Percentiles rank a stretch among this genome's conserved stretches.
Conservation (phyloP, 2,888 invertebrate species). For the Acronicta aceris region DNA sequence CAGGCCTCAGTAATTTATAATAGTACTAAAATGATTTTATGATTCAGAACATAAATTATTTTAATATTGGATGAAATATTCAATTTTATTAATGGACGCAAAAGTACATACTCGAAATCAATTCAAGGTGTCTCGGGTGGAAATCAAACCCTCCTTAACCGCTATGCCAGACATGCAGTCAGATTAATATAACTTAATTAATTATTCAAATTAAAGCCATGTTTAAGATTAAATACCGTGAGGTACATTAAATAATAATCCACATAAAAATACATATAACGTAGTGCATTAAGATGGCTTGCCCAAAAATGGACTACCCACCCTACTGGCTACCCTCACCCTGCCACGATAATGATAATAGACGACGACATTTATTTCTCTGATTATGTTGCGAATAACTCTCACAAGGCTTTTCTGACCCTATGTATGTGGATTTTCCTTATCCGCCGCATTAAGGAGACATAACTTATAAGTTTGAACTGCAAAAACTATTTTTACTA, state of each 20-base stretch:
- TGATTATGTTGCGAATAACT: slow-evolving; percentile 48
- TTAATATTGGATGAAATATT: too few relatives aligned
- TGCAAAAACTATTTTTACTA: background rate
- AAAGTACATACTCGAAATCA: too few relatives aligned
- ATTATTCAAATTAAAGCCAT: too few relatives aligned
- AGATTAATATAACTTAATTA: too few relatives aligned
- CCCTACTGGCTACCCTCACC: slow-evolving; percentile 25
- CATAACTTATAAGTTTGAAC: slow-evolving; percentile 1
- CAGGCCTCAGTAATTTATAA: background rate
- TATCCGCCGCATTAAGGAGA: slow-evolving; percentile 23
- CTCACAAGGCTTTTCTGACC: slow-evolving; percentile 21
- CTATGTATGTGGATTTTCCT: slow-evolving; percentile 38
- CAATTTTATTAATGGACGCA: too few relatives aligned
- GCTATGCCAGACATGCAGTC: too few relatives aligned
- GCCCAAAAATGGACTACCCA: slow-evolving; percentile 21
- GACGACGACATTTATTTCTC: slow-evolving; percentile 54
- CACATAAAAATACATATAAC: slow-evolving; percentile 1
- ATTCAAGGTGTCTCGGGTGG: too few relatives aligned
- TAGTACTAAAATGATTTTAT: too few relatives aligned
- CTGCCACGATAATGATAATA: slow-evolving; percentile 48
- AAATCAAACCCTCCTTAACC: too few relatives aligned
- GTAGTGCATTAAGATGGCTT: slow-evolving; percentile 15
- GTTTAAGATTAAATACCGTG: too few relatives aligned
- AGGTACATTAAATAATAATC: too few relatives aligned
- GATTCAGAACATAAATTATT: too few relatives aligned